Conservation (phyloP, 2,888 invertebrate species). For the Rhingia campestris region DNA sequence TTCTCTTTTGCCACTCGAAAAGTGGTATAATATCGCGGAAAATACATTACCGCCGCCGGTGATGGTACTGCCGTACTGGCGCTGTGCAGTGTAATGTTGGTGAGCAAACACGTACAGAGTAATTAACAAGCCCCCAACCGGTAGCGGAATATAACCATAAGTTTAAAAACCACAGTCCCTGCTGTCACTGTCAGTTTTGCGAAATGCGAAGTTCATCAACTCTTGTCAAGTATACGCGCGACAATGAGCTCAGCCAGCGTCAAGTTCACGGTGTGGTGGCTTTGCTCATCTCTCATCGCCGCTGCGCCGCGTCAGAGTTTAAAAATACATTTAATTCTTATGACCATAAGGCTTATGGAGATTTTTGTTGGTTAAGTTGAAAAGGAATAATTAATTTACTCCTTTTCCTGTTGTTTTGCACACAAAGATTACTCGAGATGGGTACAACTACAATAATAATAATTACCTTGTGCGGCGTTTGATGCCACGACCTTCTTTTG, state of each 20-base stretch:
- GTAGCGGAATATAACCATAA: slow-evolving; percentile 25
- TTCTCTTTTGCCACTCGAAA: slow-evolving; percentile 52
- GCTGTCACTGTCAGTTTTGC: slow-evolving; percentile 21
- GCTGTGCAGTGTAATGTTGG: slow-evolving; percentile 1
- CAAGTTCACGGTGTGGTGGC: slow-evolving; percentile 48
- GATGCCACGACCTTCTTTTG: slow-evolving; percentile 87
- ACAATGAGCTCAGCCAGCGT: slow-evolving; percentile 54
- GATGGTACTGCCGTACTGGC: not conserved
- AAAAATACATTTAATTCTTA: slow-evolving; percentile 64
- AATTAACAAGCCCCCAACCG: slow-evolving; percentile 58
- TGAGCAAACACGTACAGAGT: slow-evolving; percentile 50
- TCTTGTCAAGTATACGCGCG: slow-evolving; percentile 25
- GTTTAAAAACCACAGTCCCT: not conserved
- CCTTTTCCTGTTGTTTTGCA: slow-evolving; percentile 63
- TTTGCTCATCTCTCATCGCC: slow-evolving; percentile 21
- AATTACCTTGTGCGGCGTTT: slow-evolving; percentile 87
- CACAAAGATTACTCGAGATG: slow-evolving; percentile 5
- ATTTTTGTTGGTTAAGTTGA: slow-evolving; percentile 5
- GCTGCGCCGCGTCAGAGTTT: slow-evolving; percentile 49
- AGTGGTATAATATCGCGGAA: slow-evolving; percentile 29
- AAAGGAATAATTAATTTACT: slow-evolving; percentile 53
- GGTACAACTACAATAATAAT: slow-evolving; percentile 8
- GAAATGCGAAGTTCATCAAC: slow-evolving; percentile 54
- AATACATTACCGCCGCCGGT: slow-evolving; percentile 4
- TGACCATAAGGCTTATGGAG: slow-evolving; percentile 29